These are phyloP conservation scores for Myiotriccus ornatus DNA, from an alignment of 2,797 vertebrate species.

Conservation along the genomic window DNA sequence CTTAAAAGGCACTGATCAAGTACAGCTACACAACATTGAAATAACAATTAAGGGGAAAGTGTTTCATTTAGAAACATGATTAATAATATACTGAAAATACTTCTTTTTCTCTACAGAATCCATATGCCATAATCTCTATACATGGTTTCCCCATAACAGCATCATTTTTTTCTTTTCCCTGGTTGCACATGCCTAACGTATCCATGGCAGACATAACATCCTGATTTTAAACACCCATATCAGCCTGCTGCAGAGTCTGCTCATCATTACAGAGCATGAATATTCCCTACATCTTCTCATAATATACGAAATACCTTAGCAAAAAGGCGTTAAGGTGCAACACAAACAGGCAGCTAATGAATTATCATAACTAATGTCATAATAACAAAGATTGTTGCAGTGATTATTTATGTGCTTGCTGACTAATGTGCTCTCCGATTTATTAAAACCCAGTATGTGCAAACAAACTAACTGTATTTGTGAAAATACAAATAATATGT, in stretches of 20 bases:
- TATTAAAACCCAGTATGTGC: slow-evolving; percentile 22
- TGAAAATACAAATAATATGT: slow-evolving; percentile 15
- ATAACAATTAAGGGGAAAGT: neutral
- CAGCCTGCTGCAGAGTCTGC: neutral
- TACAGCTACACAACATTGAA: neutral
- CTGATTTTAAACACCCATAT: neutral
- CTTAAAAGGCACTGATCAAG: neutral
- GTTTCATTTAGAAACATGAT: neutral
- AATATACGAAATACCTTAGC: neutral
- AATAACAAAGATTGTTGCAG: slow-evolving; percentile 37
- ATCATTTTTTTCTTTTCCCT: neutral
- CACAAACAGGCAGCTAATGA: slow-evolving; percentile 25
- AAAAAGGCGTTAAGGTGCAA: neutral
- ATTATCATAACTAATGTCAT: slow-evolving; percentile 56
- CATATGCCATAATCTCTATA: neutral
- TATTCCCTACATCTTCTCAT: neutral
- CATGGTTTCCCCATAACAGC: neutral
- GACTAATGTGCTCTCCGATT: slow-evolving; percentile 34
- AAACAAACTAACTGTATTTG: slow-evolving; percentile 33
- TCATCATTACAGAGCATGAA: neutral
- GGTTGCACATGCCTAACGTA: neutral
- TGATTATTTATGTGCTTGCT: slow-evolving; percentile 42
- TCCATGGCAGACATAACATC: neutral
- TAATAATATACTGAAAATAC: neutral
- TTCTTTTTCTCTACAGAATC: neutral